A percentile compares a stretch with the other conserved stretches of the same genome.
Conservation (phyloP, 2,797 vertebrate genomes). For the Pipistrellus kuhlii region DNA sequence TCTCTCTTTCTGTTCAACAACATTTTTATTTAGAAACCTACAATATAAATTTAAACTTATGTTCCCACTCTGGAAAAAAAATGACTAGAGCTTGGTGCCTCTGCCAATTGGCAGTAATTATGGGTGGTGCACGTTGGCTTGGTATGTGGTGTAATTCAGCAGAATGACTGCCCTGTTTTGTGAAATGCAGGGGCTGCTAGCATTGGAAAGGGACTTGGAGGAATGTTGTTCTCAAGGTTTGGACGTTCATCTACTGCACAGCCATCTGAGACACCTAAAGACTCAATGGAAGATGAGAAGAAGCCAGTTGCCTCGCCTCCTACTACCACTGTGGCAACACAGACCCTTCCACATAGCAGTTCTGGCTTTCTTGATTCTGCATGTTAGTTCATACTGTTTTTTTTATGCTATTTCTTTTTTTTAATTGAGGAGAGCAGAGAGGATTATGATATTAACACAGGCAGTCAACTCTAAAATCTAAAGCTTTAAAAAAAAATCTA, state of each 20-base stretch:
- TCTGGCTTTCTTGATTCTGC: slow-evolving; percentile 92
- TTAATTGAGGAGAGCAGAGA: neutral
- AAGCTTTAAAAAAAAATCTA: slow-evolving; percentile 38
- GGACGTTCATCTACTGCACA: slow-evolving; percentile 91
- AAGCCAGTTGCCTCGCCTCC: slow-evolving; percentile 82
- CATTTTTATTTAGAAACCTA: slow-evolving; percentile 67
- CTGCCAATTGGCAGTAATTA: slow-evolving; percentile 58
- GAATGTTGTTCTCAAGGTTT: slow-evolving; percentile 97
- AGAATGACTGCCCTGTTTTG: slow-evolving; percentile 7
- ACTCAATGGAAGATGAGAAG: slow-evolving; percentile 89
- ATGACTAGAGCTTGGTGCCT: slow-evolving; percentile 21
- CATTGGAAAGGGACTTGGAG: slow-evolving; percentile 97
- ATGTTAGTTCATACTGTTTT: slow-evolving; percentile 86
- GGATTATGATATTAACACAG: neutral
- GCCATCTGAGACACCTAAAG: slow-evolving; percentile 88
- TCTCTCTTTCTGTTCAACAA: slow-evolving; percentile 36
- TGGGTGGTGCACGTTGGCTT: neutral
- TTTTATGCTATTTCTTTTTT: neutral
- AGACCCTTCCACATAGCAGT: slow-evolving; percentile 87
- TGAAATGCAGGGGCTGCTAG: slow-evolving; percentile 93
- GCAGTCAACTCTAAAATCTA: neutral
- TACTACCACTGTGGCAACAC: slow-evolving; percentile 75
- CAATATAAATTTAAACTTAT: slow-evolving; percentile 33
- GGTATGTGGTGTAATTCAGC: slow-evolving; percentile 22
- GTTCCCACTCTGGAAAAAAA: slow-evolving; percentile 76